phyloP scores from a whole-genome alignment of 2,113 vertebrate species.

The Nothocercus julius region DNA sequence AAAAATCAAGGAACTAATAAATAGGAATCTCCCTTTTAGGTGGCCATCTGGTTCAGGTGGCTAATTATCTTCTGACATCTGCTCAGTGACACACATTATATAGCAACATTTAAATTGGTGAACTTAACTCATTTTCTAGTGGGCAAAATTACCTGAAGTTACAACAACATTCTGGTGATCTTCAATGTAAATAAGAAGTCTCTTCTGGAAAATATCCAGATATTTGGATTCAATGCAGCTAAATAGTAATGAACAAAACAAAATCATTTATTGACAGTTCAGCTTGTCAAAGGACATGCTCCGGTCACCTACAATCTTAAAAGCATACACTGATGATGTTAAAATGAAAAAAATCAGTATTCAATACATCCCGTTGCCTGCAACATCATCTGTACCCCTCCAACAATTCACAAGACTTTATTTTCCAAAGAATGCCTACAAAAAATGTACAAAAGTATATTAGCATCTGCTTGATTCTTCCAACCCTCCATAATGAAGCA shows the following conservation, averaged over 20 bases:
- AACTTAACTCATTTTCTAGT: neutral
- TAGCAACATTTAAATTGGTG: neutral
- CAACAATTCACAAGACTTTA: neutral
- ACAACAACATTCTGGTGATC: neutral
- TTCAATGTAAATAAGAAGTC: neutral
- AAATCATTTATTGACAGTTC: neutral
- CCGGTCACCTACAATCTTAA: neutral
- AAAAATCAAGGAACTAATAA: neutral
- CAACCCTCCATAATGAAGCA: neutral
- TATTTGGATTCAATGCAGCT: neutral
- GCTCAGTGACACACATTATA: neutral
- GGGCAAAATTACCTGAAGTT: neutral
- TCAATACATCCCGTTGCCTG: neutral
- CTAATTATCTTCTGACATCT: slow-evolving; percentile 45
- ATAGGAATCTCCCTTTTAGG: neutral
- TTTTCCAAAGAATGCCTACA: neutral
- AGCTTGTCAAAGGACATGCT: neutral
- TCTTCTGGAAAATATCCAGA: neutral
- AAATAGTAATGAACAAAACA: neutral
- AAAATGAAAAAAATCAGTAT: neutral
- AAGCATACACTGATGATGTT: neutral
- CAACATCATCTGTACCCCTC: neutral
- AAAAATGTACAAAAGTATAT: neutral
- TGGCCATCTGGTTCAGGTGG: slow-evolving; percentile 49
- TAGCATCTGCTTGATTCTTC: neutral